Evolutionary conservation across 2,797 vertebrate genomes (phyloP).

Genomic region (Poeciliopsis paucimaculata): DNA sequence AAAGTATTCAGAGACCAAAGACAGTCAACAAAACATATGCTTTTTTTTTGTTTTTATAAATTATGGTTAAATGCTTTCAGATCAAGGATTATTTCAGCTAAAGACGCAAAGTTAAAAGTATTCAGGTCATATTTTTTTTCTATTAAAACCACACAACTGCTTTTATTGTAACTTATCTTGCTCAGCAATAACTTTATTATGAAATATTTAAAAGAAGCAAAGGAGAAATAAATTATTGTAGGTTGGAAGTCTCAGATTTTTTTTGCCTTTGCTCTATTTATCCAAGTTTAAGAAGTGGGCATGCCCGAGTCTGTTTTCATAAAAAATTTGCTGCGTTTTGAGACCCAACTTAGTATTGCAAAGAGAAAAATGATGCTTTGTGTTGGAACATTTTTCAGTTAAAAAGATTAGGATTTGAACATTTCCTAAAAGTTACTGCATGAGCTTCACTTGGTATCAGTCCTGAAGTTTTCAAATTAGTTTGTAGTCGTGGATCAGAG

Average conservation of each 20-base stretch:
- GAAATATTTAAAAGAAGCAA: neutral
- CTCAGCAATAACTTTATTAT: neutral
- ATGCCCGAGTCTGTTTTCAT: neutral
- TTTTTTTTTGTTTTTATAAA: no score
- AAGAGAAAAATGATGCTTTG: neutral
- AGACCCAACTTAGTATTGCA: neutral
- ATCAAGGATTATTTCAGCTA: no score
- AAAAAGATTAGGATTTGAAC: neutral
- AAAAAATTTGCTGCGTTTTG: neutral
- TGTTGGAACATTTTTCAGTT: neutral
- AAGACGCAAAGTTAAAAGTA: neutral
- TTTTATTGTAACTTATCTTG: neutral
- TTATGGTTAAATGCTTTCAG: neutral
- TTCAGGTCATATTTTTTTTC: neutral
- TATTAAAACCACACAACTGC: neutral
- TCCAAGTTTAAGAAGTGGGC: neutral
- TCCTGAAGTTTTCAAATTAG: neutral
- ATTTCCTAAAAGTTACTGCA: neutral
- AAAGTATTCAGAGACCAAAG: neutral
- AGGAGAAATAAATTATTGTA: neutral
- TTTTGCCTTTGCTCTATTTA: neutral
- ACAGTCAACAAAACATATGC: neutral
- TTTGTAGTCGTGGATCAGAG: neutral
- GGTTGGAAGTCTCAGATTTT: neutral
- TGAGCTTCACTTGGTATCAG: neutral